A percentile compares a stretch with the other conserved stretches of the same genome.
These are phyloP conservation scores for Myotis brandtii DNA, from an alignment of 2,113 vertebrate genomes.

Conservation along the genomic window DNA sequence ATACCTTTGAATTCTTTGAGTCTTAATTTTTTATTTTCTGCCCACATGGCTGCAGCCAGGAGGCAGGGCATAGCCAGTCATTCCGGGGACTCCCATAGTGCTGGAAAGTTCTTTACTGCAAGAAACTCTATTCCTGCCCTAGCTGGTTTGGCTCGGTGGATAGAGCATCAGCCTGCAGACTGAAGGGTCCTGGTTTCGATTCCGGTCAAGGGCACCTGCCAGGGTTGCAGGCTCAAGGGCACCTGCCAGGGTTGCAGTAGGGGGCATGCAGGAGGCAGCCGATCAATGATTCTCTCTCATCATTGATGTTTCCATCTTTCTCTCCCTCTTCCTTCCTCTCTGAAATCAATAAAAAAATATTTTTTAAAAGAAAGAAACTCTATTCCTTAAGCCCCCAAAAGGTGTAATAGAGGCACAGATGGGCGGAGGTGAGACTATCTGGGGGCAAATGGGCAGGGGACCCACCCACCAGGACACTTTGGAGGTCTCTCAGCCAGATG, in stretches of 20 bases:
- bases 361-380: neutral
- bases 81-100: too few species aligned
- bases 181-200: too few species aligned
- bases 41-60: neutral
- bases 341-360: too few species aligned
- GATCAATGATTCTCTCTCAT: too few species aligned
- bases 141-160: too few species aligned
- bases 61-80: neutral
- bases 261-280: too few species aligned
- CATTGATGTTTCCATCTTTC: too few species aligned
- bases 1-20: neutral
- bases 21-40: neutral
- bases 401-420: neutral
- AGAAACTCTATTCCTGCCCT: neutral
- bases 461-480: neutral
- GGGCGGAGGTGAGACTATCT: neutral
- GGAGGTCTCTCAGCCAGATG: neutral
- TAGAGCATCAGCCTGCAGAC: too few species aligned
- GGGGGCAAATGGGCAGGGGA: neutral
- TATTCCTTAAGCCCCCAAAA: neutral
- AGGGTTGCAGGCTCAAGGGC: too few species aligned
- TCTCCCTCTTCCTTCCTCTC: too few species aligned
- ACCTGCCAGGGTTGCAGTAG: too few species aligned
- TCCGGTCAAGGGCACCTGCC: too few species aligned
- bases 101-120: neutral